Evolutionary conservation across 2,113 vertebrate genomes (phyloP).

Genomic region (Toxotes chatareus): DNA sequence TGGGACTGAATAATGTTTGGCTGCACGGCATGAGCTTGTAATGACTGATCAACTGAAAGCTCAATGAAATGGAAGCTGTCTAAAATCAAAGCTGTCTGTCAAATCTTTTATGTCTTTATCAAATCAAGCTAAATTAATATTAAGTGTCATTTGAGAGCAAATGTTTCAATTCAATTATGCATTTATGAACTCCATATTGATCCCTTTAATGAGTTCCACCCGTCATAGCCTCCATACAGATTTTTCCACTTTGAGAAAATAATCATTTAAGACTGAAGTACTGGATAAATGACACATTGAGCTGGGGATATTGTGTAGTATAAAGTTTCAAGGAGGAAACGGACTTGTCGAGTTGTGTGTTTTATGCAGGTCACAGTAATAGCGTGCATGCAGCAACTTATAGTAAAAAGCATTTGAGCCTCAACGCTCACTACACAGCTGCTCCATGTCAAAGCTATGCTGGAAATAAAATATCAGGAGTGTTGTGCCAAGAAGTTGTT

Average conservation of each 20-base stretch:
- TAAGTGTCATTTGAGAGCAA: not conserved
- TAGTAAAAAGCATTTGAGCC: slow-evolving; percentile 17
- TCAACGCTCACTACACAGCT: slow-evolving; percentile 64
- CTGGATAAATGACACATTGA: slow-evolving; percentile 22
- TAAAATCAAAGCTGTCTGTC: not conserved
- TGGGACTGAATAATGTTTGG: not conserved
- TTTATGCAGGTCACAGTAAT: slow-evolving; percentile 54
- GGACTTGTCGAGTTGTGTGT: slow-evolving; percentile 28
- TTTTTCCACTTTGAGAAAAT: slow-evolving; percentile 34
- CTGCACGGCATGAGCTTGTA: not conserved
- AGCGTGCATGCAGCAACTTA: slow-evolving; percentile 39
- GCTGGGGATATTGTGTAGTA: slow-evolving; percentile 19
- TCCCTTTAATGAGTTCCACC: not conserved
- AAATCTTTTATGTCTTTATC: slow-evolving; percentile 1
- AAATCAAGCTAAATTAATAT: not conserved
- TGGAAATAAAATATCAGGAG: slow-evolving; percentile 65
- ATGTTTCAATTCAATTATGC: not conserved
- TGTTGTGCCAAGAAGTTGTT: slow-evolving; percentile 66
- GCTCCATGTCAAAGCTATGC: slow-evolving; percentile 55
- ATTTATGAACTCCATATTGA: not conserved
- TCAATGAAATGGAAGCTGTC: not conserved
- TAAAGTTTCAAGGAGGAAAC: slow-evolving; percentile 37
- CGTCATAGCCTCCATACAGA: not conserved
- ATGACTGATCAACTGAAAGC: not conserved
- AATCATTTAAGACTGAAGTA: slow-evolving; percentile 4